Evolutionary conservation across 2,888 invertebrate species (phyloP), one percentile per base, ranked within the genome.

Genomic region (Pachydiplax longipennis): DNA sequence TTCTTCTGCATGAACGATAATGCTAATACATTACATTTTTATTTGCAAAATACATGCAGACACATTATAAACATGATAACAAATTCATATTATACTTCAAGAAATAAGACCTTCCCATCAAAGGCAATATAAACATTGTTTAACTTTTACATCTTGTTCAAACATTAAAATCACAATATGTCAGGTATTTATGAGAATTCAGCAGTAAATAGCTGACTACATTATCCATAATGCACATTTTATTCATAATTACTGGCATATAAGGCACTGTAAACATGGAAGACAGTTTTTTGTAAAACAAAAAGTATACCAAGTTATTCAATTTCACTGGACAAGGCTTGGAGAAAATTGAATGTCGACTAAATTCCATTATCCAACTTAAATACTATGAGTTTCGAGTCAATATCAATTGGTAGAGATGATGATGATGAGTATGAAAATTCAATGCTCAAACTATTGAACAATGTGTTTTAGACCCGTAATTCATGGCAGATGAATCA

Each of bases 241-340:
- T 3, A 25, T 73, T 31, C 10, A 31, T 73, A 73, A 31, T 73
- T 73, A 31, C 25, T 31, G 61, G 12, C 22, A 65, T 37, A 18
- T 65, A 87, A 87, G 87, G 87, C 87, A 87, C 87, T 65, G n/a
- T 22, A 61, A 65, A 37, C n/a, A n/a, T 87, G 87, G 87, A 87
- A 87, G 87, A 87, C 87, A 81, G 73, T 73, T 73, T 13, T 73
- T 31, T 73, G 15, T 31, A 31, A 73, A 73, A 31, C 12, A 73
- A 73, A 73, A 10, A 44, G 44, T 44, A 44, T 44, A 44, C 10
- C 5, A 37, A n/a, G 5, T 65, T n/a, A 65, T 12, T n/a, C 22
- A n/a, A 65, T 65, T 44, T 4, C 65, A 65, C 25, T n/a, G 2
- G 8, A n/a, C 1, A 10, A 53, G 18, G 18, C 53, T 18, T 53